A percentile compares a stretch with the other conserved stretches of the same genome.
These are phyloP conservation scores for Myoxocephalus aenaeus DNA, from an alignment of 2,797 vertebrate species.

Conservation along the genomic window DNA sequence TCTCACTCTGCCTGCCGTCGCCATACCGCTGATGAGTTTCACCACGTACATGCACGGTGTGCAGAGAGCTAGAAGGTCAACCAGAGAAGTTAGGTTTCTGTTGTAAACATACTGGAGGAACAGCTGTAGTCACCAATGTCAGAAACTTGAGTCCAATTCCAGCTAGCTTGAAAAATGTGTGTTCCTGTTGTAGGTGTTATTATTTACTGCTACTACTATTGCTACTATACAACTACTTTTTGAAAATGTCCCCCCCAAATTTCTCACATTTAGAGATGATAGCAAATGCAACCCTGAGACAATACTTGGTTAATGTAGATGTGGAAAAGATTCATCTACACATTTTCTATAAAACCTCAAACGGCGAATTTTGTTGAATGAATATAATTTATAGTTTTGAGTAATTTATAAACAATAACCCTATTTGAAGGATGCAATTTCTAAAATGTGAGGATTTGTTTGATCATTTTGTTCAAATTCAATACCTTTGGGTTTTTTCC, in stretches of 20 bases:
- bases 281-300: background rate
- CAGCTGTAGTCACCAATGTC: background rate
- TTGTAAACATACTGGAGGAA: conserved; percentile 5
- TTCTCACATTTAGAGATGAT: background rate
- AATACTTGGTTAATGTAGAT: background rate
- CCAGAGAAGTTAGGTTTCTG: background rate
- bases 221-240: too few species aligned
- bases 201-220: background rate
- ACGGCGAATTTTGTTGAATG: background rate
- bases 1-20: conserved; percentile 23
- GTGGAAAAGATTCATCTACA: background rate
- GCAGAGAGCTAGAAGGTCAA: background rate
- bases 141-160: background rate
- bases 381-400: too few species aligned
- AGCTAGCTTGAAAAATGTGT: background rate
- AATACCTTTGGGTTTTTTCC: background rate
- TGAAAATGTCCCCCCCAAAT: background rate
- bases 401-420: too few species aligned
- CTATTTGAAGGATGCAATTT: too few species aligned
- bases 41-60: conserved; percentile 1
- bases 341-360: background rate
- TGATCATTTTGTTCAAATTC: background rate
- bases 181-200: background rate
- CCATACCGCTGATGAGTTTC: conserved; percentile 7
- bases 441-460: too few species aligned